These are phyloP conservation scores for Mormyrus hasselquistii DNA, from an alignment of 2,797 vertebrate species.

Conservation along the genomic window DNA sequence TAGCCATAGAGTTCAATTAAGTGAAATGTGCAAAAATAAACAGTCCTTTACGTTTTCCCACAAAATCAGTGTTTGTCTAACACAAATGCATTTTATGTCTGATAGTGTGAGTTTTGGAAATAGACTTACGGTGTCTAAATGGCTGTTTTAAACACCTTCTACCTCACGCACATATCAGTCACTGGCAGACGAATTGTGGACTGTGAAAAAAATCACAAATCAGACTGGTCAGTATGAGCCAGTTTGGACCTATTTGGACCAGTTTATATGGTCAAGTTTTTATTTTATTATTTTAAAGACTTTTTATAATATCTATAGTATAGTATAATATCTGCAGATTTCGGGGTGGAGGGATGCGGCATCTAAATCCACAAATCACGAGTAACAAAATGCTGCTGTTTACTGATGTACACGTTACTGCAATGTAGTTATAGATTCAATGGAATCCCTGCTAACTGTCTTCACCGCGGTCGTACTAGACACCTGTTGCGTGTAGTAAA, in stretches of 20 bases:
- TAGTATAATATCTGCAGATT: background rate
- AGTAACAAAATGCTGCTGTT: background rate
- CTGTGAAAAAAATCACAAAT: background rate
- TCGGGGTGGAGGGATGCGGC: background rate
- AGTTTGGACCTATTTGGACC: background rate
- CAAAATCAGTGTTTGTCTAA: background rate
- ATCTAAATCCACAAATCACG: background rate
- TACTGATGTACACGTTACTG: background rate
- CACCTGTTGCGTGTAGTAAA: background rate
- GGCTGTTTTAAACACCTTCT: background rate
- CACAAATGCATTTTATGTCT: background rate
- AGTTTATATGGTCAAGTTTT: background rate
- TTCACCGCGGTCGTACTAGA: background rate
- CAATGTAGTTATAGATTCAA: background rate
- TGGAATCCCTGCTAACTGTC: background rate
- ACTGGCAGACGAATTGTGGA: background rate
- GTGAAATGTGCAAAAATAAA: background rate
- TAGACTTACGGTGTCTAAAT: background rate
- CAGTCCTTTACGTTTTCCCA: background rate
- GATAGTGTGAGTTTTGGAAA: background rate
- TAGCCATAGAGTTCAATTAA: background rate
- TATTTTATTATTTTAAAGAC: background rate
- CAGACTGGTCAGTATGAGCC: background rate
- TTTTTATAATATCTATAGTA: too few species aligned
- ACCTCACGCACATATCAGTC: background rate